A percentile compares a stretch with the other conserved stretches of the same genome.
Evolutionary conservation across 2,888 invertebrate genomes (phyloP).

Genomic region (Spicauda simplicius): DNA sequence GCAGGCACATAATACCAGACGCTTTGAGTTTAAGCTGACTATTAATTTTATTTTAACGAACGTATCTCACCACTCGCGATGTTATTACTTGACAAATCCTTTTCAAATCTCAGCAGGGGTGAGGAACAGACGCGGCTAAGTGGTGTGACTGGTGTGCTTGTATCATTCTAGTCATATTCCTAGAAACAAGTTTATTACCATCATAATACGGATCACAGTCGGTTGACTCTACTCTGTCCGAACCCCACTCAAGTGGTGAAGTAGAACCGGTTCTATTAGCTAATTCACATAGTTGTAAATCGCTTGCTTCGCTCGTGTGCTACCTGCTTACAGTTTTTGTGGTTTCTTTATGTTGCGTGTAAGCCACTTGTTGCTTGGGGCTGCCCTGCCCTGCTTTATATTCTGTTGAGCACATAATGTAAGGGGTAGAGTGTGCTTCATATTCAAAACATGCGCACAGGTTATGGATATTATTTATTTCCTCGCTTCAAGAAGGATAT

Average conservation of each 20-base stretch:
- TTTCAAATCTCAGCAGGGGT: conserved; percentile 76
- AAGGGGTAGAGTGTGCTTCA: conserved; percentile 43
- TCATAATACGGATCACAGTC: conserved; percentile 62
- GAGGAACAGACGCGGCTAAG: conserved; percentile 59
- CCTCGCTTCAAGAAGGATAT: not conserved
- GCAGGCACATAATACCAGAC: not conserved
- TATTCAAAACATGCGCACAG: conserved; percentile 33
- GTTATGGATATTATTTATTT: conserved; percentile 28
- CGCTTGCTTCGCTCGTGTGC: conserved; percentile 58
- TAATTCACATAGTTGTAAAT: conserved; percentile 68
- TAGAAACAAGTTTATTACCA: conserved; percentile 41
- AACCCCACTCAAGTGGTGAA: conserved; percentile 53
- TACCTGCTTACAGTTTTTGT: conserved; percentile 79
- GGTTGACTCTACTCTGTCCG: conserved; percentile 52
- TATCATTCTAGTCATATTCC: conserved; percentile 38
- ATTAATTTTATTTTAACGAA: conserved; percentile 43
- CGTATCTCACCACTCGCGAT: conserved; percentile 44
- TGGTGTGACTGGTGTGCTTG: conserved; percentile 54
- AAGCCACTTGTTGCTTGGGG: conserved; percentile 80
- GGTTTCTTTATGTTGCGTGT: conserved; percentile 74
- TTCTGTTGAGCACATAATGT: conserved; percentile 53
- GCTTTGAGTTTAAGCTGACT: not conserved
- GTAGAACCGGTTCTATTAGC: conserved; percentile 72
- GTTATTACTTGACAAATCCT: conserved; percentile 59
- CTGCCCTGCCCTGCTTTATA: conserved; percentile 66